These are phyloP conservation scores for Drosophila falleni DNA, from an alignment of 2,888 invertebrate species.

Conservation along the genomic window DNA sequence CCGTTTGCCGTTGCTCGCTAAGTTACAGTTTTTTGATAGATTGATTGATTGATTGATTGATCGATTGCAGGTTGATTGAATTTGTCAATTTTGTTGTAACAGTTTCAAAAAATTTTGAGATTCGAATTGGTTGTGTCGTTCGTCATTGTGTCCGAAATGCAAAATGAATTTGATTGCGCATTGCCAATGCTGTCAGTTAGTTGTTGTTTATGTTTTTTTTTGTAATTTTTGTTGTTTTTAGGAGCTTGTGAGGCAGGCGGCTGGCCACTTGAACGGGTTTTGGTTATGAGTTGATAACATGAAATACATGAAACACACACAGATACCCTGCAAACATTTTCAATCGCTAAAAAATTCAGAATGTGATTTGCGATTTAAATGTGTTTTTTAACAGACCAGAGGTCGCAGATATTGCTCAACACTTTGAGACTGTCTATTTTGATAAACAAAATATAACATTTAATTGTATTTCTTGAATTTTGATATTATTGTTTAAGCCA, in stretches of 20 bases:
- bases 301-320: conserved; percentile 27
- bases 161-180: conserved; percentile 52
- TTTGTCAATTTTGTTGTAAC: conserved; percentile 8
- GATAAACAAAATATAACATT: no score
- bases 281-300: conserved; percentile 10
- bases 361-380: neutral
- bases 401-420: neutral
- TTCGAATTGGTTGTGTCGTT: conserved; percentile 4
- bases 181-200: conserved; percentile 41
- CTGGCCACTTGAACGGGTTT: conserved; percentile 52
- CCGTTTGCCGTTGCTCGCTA: conserved; percentile 50
- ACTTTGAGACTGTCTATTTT: no score
- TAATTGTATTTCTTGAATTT: no score
- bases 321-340: conserved; percentile 19
- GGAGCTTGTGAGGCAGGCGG: conserved; percentile 50
- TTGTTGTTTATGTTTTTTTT: neutral
- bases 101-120: conserved; percentile 20
- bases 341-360: conserved; percentile 3
- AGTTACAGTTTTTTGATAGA: conserved; percentile 22
- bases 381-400: neutral
- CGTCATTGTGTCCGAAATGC: conserved; percentile 43
- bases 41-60: conserved; percentile 14
- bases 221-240: neutral
- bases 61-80: neutral
- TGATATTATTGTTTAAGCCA: no score